Base-by-base conservation (phyloP, 2,888 invertebrate genomes). In the Dromius quadrimaculatus region DNA sequence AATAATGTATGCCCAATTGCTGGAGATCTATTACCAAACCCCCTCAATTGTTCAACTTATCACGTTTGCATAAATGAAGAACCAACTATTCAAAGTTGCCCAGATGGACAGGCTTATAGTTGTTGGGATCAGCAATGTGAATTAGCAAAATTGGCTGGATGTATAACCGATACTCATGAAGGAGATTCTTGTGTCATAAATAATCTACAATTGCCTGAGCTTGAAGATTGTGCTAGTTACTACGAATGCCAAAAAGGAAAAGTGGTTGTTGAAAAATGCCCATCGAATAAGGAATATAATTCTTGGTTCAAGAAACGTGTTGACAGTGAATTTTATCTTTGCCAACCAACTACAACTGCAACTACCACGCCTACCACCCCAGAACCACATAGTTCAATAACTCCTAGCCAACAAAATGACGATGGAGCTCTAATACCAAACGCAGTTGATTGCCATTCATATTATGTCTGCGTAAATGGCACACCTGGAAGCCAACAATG, bases 391-490 rank as follows among this genome's bases (percentile, higher is more conserved):
- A n/a, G n/a, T n/a, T n/a, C n/a, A n/a, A n/a, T n/a, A n/a, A n/a
- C n/a, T n/a, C n/a, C n/a, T n/a, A n/a, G n/a, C n/a, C n/a, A n/a
- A n/a, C n/a, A n/a, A n/a, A n/a, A n/a, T n/a, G n/a, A n/a, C n/a
- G n/a, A n/a, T n/a, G n/a, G n/a, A n/a, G n/a, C n/a, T n/a, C 34
- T 19, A 43, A 20, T 20, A 5, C n/a, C 62, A 20, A 43, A 62
- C 15, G 3, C 43, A 1, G 9, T 5, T 8, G 23, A 43, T 23
- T 23, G 62, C 22, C 15, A 22, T 6, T 43, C 9, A 13, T 62
- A 62, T 9, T 62, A 62, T 20, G 38, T 43, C 8, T 62, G 62
- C 22, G 28, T 5, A 13, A 41, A 62, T 34, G 62, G 62, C 2
- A 1, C 9, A 9, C 28, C 23, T 4, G 41, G 0, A 1, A 8